Evolutionary conservation across 2,797 vertebrate species (phyloP).

Genomic region (Poecilia wingei): DNA sequence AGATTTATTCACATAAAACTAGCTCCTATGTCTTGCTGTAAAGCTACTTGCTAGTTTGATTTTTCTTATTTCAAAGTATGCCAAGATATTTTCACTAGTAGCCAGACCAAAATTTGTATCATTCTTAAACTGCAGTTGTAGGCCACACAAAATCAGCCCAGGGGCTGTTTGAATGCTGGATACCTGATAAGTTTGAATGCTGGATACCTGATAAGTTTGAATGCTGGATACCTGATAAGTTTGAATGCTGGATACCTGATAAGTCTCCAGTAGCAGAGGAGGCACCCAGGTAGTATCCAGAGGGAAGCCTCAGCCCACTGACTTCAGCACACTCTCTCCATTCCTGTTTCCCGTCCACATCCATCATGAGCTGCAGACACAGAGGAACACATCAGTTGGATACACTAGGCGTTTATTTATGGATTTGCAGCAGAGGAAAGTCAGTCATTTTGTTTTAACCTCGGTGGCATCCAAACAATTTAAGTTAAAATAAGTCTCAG

Average conservation of each 20-base stretch:
- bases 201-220: constrained; percentile 86
- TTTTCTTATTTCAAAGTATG: too few relatives aligned
- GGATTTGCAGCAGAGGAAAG: background rate
- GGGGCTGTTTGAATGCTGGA: background rate
- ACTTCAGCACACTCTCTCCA: constrained; percentile 91
- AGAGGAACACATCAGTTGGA: background rate
- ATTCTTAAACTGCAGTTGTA: too few relatives aligned
- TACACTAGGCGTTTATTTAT: background rate
- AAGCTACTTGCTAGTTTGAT: too few relatives aligned
- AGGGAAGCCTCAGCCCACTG: constrained; percentile 85
- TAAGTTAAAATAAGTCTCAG: background rate
- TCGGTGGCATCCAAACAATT: background rate
- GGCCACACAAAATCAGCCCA: too few relatives aligned
- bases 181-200: constrained; percentile 86
- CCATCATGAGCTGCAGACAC: constrained; percentile 84
- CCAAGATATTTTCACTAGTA: too few relatives aligned
- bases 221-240: constrained; percentile 84
- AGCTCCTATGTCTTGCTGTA: too few relatives aligned
- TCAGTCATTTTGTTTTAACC: background rate
- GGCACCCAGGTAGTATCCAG: constrained; percentile 89
- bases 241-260: constrained; percentile 80
- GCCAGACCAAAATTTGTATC: too few relatives aligned
- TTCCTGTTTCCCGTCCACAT: constrained; percentile 89
- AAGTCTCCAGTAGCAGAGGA: constrained; percentile 93
- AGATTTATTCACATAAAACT: too few relatives aligned